phyloP scores from a whole-genome alignment of 2,797 vertebrate species.

The Brachyrhaphis roseni region DNA sequence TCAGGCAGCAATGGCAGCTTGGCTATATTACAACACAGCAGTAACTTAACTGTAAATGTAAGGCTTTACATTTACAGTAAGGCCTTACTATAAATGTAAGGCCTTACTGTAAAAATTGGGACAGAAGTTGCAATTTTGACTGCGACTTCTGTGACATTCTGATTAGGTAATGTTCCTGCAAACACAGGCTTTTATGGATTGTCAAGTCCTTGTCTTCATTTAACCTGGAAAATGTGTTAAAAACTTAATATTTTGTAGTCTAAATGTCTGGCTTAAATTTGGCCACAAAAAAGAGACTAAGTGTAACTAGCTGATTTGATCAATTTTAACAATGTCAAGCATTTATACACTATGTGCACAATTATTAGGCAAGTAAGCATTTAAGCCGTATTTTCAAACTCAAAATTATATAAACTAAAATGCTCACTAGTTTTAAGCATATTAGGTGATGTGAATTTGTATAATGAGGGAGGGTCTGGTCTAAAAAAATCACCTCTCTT shows the following conservation, averaged over 20 bases:
- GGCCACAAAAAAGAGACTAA: neutral
- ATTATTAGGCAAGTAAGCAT: neutral
- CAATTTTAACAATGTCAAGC: neutral
- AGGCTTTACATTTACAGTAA: too few relatives aligned
- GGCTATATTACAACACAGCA: conserved; percentile 32
- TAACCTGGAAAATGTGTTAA: neutral
- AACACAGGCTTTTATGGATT: neutral
- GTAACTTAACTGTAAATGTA: neutral
- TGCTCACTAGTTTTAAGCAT: neutral
- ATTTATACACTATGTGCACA: neutral
- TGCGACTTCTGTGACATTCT: neutral
- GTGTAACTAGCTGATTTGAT: neutral
- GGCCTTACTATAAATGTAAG: neutral
- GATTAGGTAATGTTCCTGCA: neutral
- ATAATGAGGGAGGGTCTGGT: neutral
- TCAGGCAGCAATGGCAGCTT: conserved; percentile 49
- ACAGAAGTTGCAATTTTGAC: too few relatives aligned
- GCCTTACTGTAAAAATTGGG: too few relatives aligned
- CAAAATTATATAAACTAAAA: neutral
- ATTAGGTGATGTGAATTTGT: neutral
- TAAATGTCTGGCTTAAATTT: neutral
- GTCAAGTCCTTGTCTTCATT: neutral
- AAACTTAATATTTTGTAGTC: neutral
- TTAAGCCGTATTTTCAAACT: neutral
- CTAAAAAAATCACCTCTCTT: neutral